Evolutionary conservation across 2,797 vertebrate species (phyloP).

Genomic region (Taenioides sp.): DNA sequence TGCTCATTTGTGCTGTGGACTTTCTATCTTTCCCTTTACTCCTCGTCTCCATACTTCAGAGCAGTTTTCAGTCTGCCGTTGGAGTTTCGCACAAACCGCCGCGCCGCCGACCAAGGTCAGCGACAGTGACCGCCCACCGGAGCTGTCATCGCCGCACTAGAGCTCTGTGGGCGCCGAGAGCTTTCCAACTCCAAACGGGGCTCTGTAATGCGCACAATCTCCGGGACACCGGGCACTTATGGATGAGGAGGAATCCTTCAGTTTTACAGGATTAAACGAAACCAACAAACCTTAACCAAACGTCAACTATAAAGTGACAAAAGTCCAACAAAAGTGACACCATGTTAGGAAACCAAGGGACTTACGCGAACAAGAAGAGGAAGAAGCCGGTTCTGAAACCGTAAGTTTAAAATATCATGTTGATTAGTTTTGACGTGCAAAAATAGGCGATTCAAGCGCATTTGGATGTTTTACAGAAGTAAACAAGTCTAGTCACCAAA

Average conservation of each 20-base stretch:
- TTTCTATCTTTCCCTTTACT: slow-evolving; percentile 1
- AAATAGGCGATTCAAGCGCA: not conserved
- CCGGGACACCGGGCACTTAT: not conserved
- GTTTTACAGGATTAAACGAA: slow-evolving; percentile 18
- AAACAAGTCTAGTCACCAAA: not conserved
- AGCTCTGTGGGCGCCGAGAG: slow-evolving; percentile 16
- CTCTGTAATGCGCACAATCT: not conserved
- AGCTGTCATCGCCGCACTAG: slow-evolving; percentile 32
- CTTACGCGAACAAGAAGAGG: slow-evolving; percentile 81
- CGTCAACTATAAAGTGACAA: slow-evolving; percentile 15
- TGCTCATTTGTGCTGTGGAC: slow-evolving; percentile 24
- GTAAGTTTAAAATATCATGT: slow-evolving; percentile 53
- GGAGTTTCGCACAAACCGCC: not conserved
- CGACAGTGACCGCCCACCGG: slow-evolving; percentile 30
- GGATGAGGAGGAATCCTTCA: slow-evolving; percentile 1
- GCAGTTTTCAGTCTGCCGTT: not conserved
- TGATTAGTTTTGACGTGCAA: not conserved
- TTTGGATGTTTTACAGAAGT: not conserved
- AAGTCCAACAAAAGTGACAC: slow-evolving; percentile 23
- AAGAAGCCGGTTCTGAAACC: slow-evolving; percentile 83
- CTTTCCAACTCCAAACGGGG: not conserved
- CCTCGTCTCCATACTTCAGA: not conserved
- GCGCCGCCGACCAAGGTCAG: slow-evolving; percentile 45
- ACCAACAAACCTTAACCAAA: not conserved
- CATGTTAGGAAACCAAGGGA: slow-evolving; percentile 73